Evolutionary conservation across 64 coral and sea anemone genomes (phyloP), one percentile per base, ranked within the genome.

Genomic region (Dendronephthya gigantea): DNA sequence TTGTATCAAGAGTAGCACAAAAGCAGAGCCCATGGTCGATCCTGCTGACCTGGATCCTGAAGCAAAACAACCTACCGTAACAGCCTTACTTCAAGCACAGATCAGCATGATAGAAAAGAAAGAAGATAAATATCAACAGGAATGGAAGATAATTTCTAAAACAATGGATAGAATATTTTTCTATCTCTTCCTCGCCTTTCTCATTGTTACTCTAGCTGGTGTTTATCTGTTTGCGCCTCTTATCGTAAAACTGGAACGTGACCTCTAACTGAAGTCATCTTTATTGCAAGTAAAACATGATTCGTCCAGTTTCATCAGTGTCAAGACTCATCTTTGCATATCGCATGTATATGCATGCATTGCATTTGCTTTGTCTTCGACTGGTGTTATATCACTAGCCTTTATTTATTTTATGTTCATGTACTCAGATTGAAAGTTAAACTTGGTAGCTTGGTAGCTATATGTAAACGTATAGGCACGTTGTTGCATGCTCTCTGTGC

Each of bases 111-210:
- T 79, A 15, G 72, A 79, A 8, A 34, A 79, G 17, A 79, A 79
- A 34, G 32, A 79, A 15, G 36, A 79, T 2, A 79, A 9, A 79
- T 39, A 35, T 35, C 72, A 39, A 35, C 32, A 79, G 36, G 72
- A 79, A 79, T 79, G 72, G 72, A 34, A 19, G 72, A 39, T 35
- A 79, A 79, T 79, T 33, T 79, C 72, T 34, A 36, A 79, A 79
- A 79, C 72, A 19, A 37, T 79, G 72, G 72, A 79, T 79, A 79
- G 32, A 79, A 37, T 79, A 19, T 79, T 79, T 39, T 79, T 79
- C 29, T 79, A 79, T 79, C 36, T 79, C 15, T 79, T 79, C 29
- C 72, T 79, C 36, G 8, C 32, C 28, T 6, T 6, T 79, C 36
- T 79, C 9, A 0, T 34, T 4, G 72, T 29, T 79, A 79, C 30